A percentile compares a stretch with the other conserved stretches of the same genome.
Conservation (phyloP, 1,140 invertebrate species). For the Cephus cinctus region DNA sequence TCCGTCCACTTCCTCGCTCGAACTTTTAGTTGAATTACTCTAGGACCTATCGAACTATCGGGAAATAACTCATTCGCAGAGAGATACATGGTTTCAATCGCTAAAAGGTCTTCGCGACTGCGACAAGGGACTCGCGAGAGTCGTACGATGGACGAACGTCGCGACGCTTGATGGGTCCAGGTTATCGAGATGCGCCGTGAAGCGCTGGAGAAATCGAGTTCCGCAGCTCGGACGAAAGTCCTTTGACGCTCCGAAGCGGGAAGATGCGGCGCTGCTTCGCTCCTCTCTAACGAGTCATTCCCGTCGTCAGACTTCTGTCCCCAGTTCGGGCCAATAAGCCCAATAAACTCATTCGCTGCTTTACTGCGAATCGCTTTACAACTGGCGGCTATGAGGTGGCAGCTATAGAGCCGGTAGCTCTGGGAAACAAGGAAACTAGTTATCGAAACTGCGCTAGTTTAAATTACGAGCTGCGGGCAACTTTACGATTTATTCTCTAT, state of each 20-base stretch:
- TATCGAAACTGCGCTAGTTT: constrained; percentile 55
- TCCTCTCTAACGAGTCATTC: too few relatives aligned
- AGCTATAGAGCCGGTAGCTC: neutral
- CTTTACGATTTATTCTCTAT: constrained; percentile 52
- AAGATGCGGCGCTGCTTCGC: neutral
- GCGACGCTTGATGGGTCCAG: neutral
- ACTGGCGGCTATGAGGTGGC: constrained; percentile 40
- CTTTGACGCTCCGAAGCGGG: neutral
- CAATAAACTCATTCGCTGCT: constrained; percentile 55
- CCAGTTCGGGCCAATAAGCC: constrained; percentile 47
- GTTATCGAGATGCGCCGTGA: too few relatives aligned
- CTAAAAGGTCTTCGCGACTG: constrained; percentile 36
- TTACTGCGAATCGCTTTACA: constrained; percentile 56
- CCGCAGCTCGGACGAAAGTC: too few relatives aligned
- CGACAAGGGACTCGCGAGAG: too few relatives aligned
- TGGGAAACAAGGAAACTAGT: constrained; percentile 44
- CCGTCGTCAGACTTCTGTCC: neutral
- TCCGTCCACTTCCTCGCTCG: constrained; percentile 3
- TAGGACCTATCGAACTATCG: constrained; percentile 4
- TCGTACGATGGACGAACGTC: too few relatives aligned
- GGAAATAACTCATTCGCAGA: constrained; percentile 30
- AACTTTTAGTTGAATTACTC: constrained; percentile 42
- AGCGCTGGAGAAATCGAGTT: neutral
- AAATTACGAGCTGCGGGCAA: constrained; percentile 47
- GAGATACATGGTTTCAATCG: constrained; percentile 39